Base-by-base conservation (phyloP, 2,888 invertebrate species). In the Crossocerus cetratus region DNA sequence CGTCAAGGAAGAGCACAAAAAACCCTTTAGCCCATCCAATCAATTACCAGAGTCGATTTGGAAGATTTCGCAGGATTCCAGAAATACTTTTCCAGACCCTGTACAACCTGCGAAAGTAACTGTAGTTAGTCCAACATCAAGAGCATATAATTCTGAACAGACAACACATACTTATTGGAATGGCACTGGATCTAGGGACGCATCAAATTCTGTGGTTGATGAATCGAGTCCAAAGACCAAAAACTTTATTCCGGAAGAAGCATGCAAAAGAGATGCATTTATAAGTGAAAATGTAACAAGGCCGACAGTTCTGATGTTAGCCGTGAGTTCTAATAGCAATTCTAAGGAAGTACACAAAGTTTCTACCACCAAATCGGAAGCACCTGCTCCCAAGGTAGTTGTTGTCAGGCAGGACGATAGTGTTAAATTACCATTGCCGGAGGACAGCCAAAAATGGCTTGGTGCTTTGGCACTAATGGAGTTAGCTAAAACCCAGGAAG, bases 401-500 rank as follows among this genome's bases (percentile, higher is more conserved):
- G 86, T 86, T 11, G 90, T 85, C 86, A 87, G 87, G 32, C 88
- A 87, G 71, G 87, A 87, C 21, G 85, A 86, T 43, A 74, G 69
- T 49, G 14, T 78, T 1, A 84, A 86, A 20, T 63, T 86, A 66
- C 85, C 87, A 20, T 68, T 86, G 45, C 87, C 86, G 3, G 90
- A 91, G 66, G 90, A 90, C 54, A 91, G 90, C 82, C 89, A 91
- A 49, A 91, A 93, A 82, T 93, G 93, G 91, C 90, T 93, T 76
- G 93, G 93, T 21, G 93, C 93, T 49, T 91, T 93, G 85, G 93
- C 93, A 49, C 88, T 93, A 20, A 93, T 93, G 87, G 92, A 93
- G 86, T 86, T 93, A 55, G 92, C 93, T 45, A 92, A 88, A 69
- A 88, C 85, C 43, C 86, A 88, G 69, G 85, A 87, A 66, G 87